Conservation (phyloP, 2,888 invertebrate genomes). For the Platycnemis pennipes region DNA sequence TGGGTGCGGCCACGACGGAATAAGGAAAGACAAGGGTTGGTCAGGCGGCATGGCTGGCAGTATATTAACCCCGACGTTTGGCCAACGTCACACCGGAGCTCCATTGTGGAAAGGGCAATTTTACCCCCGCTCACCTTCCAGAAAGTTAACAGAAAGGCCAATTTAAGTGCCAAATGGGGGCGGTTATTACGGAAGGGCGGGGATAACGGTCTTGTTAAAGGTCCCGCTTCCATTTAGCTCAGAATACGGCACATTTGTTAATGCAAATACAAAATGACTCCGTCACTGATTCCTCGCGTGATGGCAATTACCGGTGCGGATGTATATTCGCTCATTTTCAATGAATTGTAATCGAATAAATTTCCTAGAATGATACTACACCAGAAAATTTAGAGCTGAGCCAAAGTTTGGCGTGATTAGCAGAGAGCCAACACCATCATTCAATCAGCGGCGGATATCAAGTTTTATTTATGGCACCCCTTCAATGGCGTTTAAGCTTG, state of each 20-base stretch:
- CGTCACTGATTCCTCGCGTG: no score
- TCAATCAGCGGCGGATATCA: no score
- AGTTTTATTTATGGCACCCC: no score
- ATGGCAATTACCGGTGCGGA: no score
- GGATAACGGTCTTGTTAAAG: background rate
- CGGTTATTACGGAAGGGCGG: background rate
- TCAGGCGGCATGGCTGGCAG: background rate
- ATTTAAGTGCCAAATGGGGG: background rate
- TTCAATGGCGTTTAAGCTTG: no score
- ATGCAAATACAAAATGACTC: background rate
- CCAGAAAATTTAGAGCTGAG: no score
- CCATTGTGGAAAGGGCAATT: conserved; percentile 6
- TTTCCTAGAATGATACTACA: no score
- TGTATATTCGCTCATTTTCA: no score
- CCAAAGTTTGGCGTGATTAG: no score
- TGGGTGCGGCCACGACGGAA: background rate
- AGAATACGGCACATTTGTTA: background rate
- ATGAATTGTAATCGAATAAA: no score
- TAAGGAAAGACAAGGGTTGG: background rate
- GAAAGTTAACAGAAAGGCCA: background rate
- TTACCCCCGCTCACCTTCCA: background rate
- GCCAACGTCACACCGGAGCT: background rate
- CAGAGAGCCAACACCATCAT: no score
- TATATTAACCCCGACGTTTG: background rate
- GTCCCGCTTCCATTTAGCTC: background rate